A percentile compares a stretch with the other conserved stretches of the same genome.
phyloP scores from a whole-genome alignment of 2,113 vertebrate genomes.

The Mormyrus iriodes region DNA sequence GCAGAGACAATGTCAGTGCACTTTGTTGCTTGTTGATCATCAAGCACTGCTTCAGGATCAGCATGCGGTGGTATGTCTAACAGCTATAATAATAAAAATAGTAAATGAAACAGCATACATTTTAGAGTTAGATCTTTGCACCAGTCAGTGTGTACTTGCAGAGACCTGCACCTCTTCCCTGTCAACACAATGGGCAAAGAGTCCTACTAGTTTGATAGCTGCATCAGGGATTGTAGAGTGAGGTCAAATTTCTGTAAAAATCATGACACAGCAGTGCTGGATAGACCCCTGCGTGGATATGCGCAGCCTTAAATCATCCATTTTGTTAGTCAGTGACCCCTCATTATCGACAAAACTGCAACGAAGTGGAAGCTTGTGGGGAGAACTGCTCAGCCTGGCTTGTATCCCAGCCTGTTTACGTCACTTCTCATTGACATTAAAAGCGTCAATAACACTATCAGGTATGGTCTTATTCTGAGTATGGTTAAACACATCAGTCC shows the following conservation, averaged over 20 bases:
- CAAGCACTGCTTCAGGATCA: too few relatives aligned
- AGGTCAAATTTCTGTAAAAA: background rate
- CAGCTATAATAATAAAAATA: too few relatives aligned
- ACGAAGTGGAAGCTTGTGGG: background rate
- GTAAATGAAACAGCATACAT: too few relatives aligned
- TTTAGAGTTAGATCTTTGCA: too few relatives aligned
- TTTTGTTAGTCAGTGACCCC: background rate
- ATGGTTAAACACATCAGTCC: background rate
- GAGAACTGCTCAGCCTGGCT: background rate
- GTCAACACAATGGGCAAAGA: background rate
- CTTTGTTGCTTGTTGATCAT: too few relatives aligned
- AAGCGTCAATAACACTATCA: background rate
- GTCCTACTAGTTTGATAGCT: background rate
- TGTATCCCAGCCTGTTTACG: background rate
- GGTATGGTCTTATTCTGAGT: background rate
- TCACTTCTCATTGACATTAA: background rate
- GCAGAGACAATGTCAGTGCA: too few relatives aligned
- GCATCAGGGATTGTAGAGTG: background rate
- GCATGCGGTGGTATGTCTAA: too few relatives aligned
- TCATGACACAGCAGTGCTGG: background rate
- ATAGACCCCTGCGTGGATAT: background rate
- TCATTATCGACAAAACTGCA: background rate
- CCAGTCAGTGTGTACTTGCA: too few relatives aligned
- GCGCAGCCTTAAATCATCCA: background rate
- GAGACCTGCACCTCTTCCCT: background rate